Percentiles rank a stretch among this genome's conserved stretches.
Evolutionary conservation across 2,113 vertebrate genomes (phyloP).

Genomic region (Glaucomys volans): DNA sequence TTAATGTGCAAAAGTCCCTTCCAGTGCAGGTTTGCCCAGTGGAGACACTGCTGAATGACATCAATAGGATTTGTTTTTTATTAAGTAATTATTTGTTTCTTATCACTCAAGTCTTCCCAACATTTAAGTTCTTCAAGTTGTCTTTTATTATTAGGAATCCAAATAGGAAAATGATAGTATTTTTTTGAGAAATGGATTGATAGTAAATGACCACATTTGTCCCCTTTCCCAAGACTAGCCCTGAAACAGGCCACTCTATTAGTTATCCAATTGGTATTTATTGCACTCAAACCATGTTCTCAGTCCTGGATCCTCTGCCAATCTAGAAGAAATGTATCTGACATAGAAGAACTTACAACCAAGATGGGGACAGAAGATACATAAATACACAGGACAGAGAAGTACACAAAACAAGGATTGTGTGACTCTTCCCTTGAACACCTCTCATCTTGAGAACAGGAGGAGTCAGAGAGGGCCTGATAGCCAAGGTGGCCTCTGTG

Average conservation of each 20-base stretch:
- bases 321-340: constrained; percentile 5
- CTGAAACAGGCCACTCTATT: not conserved
- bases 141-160: not conserved
- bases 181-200: not conserved
- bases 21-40: not conserved
- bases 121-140: not conserved
- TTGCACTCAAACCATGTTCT: not conserved
- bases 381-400: not conserved
- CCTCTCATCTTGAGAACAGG: not conserved
- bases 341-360: not conserved
- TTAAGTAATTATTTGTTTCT: constrained; percentile 33
- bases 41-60: not conserved
- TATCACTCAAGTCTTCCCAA: not conserved
- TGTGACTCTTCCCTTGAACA: not conserved
- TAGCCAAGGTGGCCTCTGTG: not conserved
- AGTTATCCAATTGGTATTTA: not conserved
- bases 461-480: not conserved
- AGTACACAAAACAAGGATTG: not conserved
- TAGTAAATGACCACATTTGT: constrained; percentile 1
- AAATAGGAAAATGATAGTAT: constrained; percentile 7
- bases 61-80: not conserved
- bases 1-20: not conserved
- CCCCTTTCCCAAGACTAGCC: not conserved
- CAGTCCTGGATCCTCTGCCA: not conserved
- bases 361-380: not conserved